Base-by-base conservation (phyloP, 2,888 invertebrate species). In the Dyspetes luteomarginatus region DNA sequence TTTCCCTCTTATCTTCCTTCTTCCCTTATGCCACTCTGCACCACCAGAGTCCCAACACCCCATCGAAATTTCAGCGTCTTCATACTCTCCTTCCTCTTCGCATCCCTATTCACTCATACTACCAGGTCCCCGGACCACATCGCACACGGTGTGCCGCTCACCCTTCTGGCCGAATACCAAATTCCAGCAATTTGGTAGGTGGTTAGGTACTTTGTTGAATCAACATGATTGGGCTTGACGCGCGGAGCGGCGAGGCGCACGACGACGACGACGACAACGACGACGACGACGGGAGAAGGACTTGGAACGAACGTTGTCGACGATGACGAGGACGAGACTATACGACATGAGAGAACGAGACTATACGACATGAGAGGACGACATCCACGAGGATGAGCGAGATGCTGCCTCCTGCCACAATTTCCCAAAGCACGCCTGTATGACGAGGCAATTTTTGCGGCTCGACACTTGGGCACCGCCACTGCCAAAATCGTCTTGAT, bases 221-320 rank as follows among this genome's bases (percentile, higher is more conserved):
- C 92, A 91, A 91, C 92, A 91, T 91, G 91, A 91, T 92, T 91
- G 91, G 89, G 89, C 90, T 90, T 88, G 90, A 90, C 90, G 89
- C 85, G 81, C 88, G 87, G 85, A 86, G 87, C 86, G 79, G 84
- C 85, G 85, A 60, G 15, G 28, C 45, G 36, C 52, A 83, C 85
- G 83, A 83, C 76, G 78, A 84, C 76, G 83, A 81, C 67, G 72
- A 68, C 60, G 82, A 69, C 45, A 55, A 64, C 78, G 36, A 56
- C 50, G 52, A 36, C 65, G 30, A 69, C 50, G 78, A 74, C 41
- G 68, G 62, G 58, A 48, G 17, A 17, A 56, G 15, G 45, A 48
- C 75, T 48, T 48, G 48, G 48, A 48, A 48, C 48, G 17, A 48
- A 48, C 19, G 50, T 60, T 43, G 45, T 58, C 60, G 60, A 12